Evolutionary conservation across 2,888 invertebrate species (phyloP).

Genomic region (Drosophila peninsularis): DNA sequence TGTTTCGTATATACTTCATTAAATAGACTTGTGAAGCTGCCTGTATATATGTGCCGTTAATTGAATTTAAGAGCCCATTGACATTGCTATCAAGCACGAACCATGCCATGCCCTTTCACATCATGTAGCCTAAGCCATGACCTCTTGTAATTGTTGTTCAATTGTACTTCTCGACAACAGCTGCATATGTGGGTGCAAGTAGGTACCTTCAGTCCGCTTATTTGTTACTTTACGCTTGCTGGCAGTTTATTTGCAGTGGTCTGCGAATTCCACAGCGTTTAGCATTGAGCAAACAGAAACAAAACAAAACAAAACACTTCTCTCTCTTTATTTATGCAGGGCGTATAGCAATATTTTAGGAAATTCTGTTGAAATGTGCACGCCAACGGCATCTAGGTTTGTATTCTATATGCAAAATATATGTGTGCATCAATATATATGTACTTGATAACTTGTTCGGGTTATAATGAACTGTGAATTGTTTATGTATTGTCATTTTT

Average conservation of each 20-base stretch:
- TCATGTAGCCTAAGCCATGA: conserved; percentile 10
- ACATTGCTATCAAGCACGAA: conserved; percentile 9
- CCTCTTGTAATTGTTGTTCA: conserved; percentile 4
- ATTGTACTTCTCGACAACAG: conserved; percentile 21
- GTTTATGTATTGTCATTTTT: conserved; percentile 45
- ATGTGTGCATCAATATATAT: not conserved
- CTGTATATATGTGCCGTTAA: not conserved
- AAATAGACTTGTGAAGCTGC: conserved; percentile 1
- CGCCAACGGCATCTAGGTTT: conserved; percentile 82
- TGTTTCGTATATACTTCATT: not conserved
- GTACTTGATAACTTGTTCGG: conserved; percentile 12
- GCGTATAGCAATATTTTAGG: conserved; percentile 84
- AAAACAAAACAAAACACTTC: conserved; percentile 49
- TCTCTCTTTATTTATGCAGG: conserved; percentile 77
- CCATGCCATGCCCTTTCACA: not conserved
- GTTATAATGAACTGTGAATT: conserved; percentile 25
- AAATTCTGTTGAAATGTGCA: conserved; percentile 84
- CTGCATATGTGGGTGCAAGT: not conserved
- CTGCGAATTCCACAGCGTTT: conserved; percentile 18
- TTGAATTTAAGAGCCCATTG: not conserved
- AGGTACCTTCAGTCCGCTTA: not conserved
- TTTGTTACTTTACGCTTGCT: conserved; percentile 17
- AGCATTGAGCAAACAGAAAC: conserved; percentile 35
- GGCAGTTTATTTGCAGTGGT: conserved; percentile 14
- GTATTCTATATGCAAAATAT: conserved; percentile 59